These are phyloP conservation scores for Nebria salina DNA, from an alignment of 2,888 invertebrate species.

Conservation along the genomic window DNA sequence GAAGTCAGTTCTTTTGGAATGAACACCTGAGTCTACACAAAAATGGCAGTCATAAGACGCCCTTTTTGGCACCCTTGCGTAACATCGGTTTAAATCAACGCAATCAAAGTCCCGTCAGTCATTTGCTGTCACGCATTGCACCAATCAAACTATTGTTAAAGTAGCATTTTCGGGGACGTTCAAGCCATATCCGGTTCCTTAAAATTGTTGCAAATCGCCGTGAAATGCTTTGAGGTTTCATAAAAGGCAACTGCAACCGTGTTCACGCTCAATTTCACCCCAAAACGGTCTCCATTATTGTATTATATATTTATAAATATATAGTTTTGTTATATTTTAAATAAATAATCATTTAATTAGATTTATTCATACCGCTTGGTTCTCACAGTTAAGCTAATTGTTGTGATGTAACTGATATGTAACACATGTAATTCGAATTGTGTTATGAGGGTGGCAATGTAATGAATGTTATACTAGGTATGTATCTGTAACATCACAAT, in stretches of 20 bases:
- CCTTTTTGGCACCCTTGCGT: not conserved
- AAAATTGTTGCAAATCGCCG: conserved; percentile 61
- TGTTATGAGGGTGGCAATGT: no score
- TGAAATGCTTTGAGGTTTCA: conserved; percentile 55
- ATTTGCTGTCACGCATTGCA: conserved; percentile 16
- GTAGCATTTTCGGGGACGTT: not conserved
- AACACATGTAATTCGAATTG: no score
- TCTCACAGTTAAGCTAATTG: no score
- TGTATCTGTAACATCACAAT: no score
- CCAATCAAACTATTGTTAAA: conserved; percentile 37
- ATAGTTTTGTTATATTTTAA: no score
- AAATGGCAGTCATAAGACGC: not conserved
- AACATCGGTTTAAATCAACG: conserved; percentile 22
- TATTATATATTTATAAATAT: conserved; percentile 38
- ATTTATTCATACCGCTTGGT: no score
- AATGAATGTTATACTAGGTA: no score
- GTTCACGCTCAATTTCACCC: conserved; percentile 40
- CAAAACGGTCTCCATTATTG: conserved; percentile 33
- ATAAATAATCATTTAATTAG: no score
- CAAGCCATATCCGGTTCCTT: conserved; percentile 55
- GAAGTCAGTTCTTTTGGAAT: not conserved
- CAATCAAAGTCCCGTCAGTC: conserved; percentile 36
- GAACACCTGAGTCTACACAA: conserved; percentile 34
- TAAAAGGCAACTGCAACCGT: conserved; percentile 9
- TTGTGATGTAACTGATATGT: no score